A percentile compares a stretch with the other conserved stretches of the same genome.
phyloP scores from a whole-genome alignment of 2,797 vertebrate genomes.

The Alosa sapidissima region DNA sequence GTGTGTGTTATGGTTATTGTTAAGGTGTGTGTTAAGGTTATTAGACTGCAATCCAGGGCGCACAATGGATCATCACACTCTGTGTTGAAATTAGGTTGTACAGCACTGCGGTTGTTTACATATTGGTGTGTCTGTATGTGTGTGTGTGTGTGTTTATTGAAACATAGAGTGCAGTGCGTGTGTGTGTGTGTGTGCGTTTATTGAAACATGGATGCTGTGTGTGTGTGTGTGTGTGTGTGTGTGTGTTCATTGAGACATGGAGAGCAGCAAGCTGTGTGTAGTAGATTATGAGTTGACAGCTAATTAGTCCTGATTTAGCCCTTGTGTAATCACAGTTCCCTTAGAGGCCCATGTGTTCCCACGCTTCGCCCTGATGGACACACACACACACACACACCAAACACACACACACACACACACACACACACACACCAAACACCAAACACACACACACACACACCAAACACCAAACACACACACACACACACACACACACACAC shows the following conservation, averaged over 20 bases:
- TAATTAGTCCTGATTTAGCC: conserved; percentile 15
- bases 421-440: too few relatives aligned
- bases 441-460: too few relatives aligned
- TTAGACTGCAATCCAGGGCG: not conserved
- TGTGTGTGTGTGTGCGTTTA: not conserved
- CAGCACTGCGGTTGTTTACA: not conserved
- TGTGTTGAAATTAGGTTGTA: not conserved
- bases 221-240: not conserved
- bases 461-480: not conserved
- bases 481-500: not conserved
- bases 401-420: too few relatives aligned
- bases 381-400: not conserved
- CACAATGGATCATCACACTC: not conserved
- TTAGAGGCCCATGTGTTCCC: not conserved
- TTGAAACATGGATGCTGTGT: too few relatives aligned
- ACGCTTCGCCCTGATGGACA: not conserved
- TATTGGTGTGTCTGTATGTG: not conserved
- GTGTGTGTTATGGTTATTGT: not conserved
- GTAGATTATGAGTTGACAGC: not conserved
- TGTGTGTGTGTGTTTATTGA: not conserved
- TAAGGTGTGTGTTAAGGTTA: too few relatives aligned
- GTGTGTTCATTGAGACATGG: not conserved
- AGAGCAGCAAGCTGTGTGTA: not conserved
- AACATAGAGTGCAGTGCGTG: not conserved
- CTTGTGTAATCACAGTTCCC: conserved; percentile 17